Percentiles rank a stretch among this genome's conserved stretches.
Conservation (phyloP, 2,888 invertebrate species). For the Platycnemis pennipes region DNA sequence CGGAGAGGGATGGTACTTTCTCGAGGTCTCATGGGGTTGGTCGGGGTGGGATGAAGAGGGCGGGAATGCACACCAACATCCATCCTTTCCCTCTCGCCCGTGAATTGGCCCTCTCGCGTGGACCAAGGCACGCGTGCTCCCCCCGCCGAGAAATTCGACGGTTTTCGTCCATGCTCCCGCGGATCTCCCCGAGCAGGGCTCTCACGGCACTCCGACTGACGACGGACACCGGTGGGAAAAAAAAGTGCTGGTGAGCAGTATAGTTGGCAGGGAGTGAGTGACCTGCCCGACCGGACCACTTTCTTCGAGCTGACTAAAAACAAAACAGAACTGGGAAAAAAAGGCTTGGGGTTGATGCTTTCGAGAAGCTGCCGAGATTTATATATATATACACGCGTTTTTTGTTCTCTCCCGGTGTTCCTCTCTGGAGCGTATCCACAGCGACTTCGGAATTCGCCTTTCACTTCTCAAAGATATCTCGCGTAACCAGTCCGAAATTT, state of each 20-base stretch:
- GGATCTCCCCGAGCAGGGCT: neutral
- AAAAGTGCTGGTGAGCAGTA: neutral
- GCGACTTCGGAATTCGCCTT: neutral
- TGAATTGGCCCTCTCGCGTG: neutral
- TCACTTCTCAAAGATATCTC: neutral
- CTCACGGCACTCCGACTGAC: too few species aligned
- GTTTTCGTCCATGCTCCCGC: neutral
- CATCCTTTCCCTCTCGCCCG: neutral
- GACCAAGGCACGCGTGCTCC: too few species aligned
- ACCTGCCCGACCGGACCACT: constrained; percentile 11
- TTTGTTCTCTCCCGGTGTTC: neutral
- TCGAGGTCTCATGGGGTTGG: neutral
- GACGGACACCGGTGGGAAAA: neutral
- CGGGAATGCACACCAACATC: neutral
- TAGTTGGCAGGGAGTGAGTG: neutral
- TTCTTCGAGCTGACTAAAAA: neutral
- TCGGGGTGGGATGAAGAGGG: neutral
- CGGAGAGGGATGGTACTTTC: neutral
- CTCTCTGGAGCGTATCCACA: neutral
- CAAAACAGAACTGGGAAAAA: neutral
- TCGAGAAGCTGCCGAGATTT: neutral
- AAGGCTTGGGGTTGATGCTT: neutral
- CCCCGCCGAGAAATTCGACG: neutral
- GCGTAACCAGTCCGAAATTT: constrained; percentile 1
- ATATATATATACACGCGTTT: neutral